Evolutionary conservation across 2,888 invertebrate species (phyloP), one percentile per base, ranked within the genome.

Genomic region (Conistra vaccinii): DNA sequence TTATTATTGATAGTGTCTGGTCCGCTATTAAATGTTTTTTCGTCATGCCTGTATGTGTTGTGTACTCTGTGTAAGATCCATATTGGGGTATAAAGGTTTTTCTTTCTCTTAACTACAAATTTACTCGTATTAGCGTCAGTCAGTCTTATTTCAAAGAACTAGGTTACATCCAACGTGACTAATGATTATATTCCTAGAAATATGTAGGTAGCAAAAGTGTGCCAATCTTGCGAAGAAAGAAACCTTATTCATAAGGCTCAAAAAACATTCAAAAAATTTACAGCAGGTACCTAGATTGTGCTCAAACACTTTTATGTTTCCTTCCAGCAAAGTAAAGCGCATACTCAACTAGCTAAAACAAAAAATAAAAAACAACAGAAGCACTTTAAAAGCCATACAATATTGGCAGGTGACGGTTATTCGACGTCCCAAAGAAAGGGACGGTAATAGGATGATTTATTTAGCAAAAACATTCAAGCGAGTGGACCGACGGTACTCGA

Each of bases 361-460:
- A 51, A 42, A 48, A n/a, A 20, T 42, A 68, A 42, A 42, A 45
- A 51, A 55, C 26, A 26, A 45, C 23, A 1, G 1, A 1, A 39
- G 26, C 60, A 42, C 53, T 75, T 69, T 62, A 68, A 74, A 75
- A 65, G 51, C 53, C 53, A 29, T 73, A 42, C 32, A 45, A 73
- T 57, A 42, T 69, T 73, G 79, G 35, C 77, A 78, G 68, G 61
- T 85, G 76, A 85, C 74, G 39, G 75, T 81, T 69, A 85, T 85
- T 74, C 70, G 77, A 81, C 65, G 51, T 71, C 5, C 32, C 23
- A 61, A 63, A 79, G 81, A 55, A 81, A 76, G 65, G 35, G 68
- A 45, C 76, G 42, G 77, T 85, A 89, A 90, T 85, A 80, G 82
- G 48, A 84, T 87, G 85, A 89, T 83, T 87, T 88, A 87, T 85